Base-by-base conservation (phyloP, 2,113 vertebrate species). In the Silurus meridionalis region DNA sequence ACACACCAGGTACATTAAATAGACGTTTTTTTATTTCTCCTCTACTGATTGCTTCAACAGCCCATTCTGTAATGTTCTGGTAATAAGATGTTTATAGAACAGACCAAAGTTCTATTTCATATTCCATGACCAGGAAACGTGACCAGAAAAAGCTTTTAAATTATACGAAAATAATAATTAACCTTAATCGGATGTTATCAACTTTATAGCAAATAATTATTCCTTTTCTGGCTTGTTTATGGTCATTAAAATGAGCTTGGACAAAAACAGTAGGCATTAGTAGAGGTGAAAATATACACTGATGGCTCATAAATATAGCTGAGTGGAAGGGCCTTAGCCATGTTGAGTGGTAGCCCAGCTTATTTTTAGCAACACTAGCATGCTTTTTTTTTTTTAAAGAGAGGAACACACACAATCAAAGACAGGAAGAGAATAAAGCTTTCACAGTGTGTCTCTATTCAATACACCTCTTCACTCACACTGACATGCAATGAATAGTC, bases 311-410 rank as follows among this genome's bases (percentile, higher is more conserved):
- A 71, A 89, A 92, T 94, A 94, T 92, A 93, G 92, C 93, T 91
- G 53, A 94, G 93, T 92, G 91, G 80, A 85, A 90, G 88, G 82
- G 53, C 85, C 82, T 83, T 82, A 88, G 81, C 87, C 88, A 87
- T 80, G 86, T 87, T 91, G 89, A 91, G 90, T 88, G 81, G 67
- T 23, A 91, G 90, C 84, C 90, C 86, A 85, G 58, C 60, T 82
- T 94, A 94, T 94, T 94, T 94, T 94, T 95, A 94, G 91, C 88
- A 91, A 88, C 90, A 90, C 90, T 84, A 89, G 63, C 85, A 85
- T 90, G 88, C 86, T 88, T 82, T 91, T 87, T 88, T 82, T 37
- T 37, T 37, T 37, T 37, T 37, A 37, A 83, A 88, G 81, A 85
- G 89, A 72, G 58, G n/a, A 74, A 53, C 58, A 80, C 60, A 48